phyloP scores from a whole-genome alignment of 1,140 invertebrate genomes.

The Drosophila subpulchrella region DNA sequence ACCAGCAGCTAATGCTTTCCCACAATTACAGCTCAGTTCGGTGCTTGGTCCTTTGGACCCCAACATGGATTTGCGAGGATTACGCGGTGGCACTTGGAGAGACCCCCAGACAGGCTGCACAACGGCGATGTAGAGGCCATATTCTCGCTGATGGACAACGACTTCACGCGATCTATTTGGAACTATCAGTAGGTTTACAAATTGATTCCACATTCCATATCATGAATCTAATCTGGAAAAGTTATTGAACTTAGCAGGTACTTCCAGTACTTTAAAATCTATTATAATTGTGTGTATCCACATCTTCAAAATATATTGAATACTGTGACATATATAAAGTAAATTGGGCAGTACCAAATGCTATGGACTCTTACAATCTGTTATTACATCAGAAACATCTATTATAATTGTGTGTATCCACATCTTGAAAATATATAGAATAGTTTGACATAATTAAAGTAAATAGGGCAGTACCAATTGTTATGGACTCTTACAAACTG shows the following conservation, averaged over 20 bases:
- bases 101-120: conserved; percentile 92
- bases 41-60: conserved; percentile 95
- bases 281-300: no score
- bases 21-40: conserved; percentile 92
- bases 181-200: conserved; percentile 90
- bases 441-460: no score
- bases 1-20: conserved; percentile 7
- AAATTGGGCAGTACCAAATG: background rate
- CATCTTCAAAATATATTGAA: no score
- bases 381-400: no score
- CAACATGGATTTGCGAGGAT: conserved; percentile 97
- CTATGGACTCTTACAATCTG: no score
- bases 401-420: no score
- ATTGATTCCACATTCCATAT: background rate
- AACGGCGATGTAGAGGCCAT: conserved; percentile 96
- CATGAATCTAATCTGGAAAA: no score
- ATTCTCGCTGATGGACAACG: conserved; percentile 95
- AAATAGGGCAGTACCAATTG: background rate
- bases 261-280: no score
- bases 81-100: conserved; percentile 95
- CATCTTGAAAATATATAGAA: no score
- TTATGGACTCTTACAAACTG: no score
- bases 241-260: no score
- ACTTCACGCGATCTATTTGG: conserved; percentile 97
- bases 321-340: no score